These are phyloP conservation scores for Sapajus apella DNA, from an alignment of 2,113 vertebrate genomes.

Conservation along the genomic window DNA sequence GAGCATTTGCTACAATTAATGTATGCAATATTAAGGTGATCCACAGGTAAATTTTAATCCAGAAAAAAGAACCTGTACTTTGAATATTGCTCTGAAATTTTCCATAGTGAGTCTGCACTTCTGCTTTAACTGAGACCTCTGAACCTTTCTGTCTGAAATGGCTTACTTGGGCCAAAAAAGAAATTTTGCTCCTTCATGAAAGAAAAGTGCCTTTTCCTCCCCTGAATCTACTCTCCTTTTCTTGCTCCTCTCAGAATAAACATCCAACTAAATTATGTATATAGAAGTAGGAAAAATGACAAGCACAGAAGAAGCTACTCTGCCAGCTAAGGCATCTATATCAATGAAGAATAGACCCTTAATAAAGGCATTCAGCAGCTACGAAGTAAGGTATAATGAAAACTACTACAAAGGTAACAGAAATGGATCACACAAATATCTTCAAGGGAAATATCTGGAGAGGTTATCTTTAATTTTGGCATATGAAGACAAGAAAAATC, in stretches of 20 bases:
- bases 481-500: neutral
- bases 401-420: neutral
- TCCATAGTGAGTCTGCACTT: neutral
- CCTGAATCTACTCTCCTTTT: neutral
- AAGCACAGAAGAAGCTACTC: neutral
- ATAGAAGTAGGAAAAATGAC: neutral
- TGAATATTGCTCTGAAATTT: neutral
- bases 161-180: conserved; percentile 26
- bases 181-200: conserved; percentile 42
- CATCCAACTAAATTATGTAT: neutral
- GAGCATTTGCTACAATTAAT: neutral
- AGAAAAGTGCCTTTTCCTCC: conserved; percentile 7
- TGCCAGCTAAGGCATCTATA: neutral
- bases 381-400: neutral
- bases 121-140: conserved; percentile 47
- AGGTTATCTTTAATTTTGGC: neutral
- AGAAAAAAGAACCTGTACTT: neutral
- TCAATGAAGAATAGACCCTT: neutral
- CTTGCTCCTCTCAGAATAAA: neutral
- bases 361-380: neutral
- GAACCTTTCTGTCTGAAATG: conserved; percentile 46
- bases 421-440: neutral
- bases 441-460: neutral
- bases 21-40: neutral
- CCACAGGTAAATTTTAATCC: neutral